phyloP scores from a whole-genome alignment of 2,797 vertebrate genomes.

The Amphiprion clarkii region DNA sequence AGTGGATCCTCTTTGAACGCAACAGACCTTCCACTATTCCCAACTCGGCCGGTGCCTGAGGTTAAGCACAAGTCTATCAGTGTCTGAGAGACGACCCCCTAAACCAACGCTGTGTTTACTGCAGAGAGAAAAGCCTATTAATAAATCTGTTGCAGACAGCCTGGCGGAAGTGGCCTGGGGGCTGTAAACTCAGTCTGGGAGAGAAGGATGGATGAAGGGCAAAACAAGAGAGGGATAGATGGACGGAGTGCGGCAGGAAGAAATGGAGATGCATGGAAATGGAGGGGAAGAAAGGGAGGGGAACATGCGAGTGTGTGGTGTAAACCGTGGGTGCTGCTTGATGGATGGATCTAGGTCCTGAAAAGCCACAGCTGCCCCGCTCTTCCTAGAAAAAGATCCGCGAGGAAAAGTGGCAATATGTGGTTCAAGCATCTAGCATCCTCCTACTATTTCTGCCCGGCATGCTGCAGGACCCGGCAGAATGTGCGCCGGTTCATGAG shows the following conservation, averaged over 20 bases:
- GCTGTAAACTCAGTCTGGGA: constrained; percentile 69
- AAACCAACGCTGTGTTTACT: constrained; percentile 74
- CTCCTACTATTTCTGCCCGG: constrained; percentile 81
- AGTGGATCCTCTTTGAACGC: constrained; percentile 24
- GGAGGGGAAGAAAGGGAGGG: constrained; percentile 19
- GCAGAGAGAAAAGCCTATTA: constrained; percentile 77
- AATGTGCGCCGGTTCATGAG: constrained; percentile 62
- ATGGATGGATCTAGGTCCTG: constrained; percentile 78
- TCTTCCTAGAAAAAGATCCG: constrained; percentile 78
- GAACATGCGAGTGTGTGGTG: constrained; percentile 46
- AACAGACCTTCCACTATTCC: constrained; percentile 52
- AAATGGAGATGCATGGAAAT: constrained; percentile 49
- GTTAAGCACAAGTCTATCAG: constrained; percentile 71
- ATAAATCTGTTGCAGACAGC: constrained; percentile 78
- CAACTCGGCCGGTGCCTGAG: constrained; percentile 35
- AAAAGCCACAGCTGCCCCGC: constrained; percentile 79
- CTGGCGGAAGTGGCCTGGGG: constrained; percentile 77
- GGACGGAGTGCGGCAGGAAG: constrained; percentile 14
- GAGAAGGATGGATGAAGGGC: constrained; percentile 57
- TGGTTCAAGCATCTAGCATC: constrained; percentile 83
- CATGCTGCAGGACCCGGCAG: constrained; percentile 76
- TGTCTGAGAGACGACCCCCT: constrained; percentile 62
- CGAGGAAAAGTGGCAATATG: constrained; percentile 78
- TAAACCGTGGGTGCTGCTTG: constrained; percentile 74
- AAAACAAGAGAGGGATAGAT: constrained; percentile 43